Conservation (phyloP, 2,797 vertebrate species). For the Cryptoprocta ferox region DNA sequence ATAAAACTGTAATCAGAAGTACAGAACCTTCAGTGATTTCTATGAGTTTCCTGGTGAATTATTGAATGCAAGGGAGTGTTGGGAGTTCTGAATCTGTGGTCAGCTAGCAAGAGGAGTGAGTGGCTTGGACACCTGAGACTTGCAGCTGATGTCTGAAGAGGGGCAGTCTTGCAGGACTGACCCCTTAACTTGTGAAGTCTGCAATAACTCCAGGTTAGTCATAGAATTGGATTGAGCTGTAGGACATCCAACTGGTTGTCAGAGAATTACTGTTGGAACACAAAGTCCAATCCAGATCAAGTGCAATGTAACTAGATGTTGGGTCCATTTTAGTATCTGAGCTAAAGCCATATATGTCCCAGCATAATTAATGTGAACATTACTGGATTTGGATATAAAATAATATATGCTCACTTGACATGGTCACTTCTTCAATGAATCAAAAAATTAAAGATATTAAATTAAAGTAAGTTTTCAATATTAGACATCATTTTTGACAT, state of each 20-base stretch:
- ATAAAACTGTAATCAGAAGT: conserved; percentile 22
- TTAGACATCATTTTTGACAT: conserved; percentile 1
- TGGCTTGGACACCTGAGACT: not conserved
- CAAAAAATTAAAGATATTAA: conserved; percentile 20
- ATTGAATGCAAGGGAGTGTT: not conserved
- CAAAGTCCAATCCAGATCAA: not conserved
- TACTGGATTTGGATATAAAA: not conserved
- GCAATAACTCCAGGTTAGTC: not conserved
- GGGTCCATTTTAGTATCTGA: not conserved
- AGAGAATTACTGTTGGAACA: conserved; percentile 14
- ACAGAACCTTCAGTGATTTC: not conserved
- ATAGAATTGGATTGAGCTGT: not conserved
- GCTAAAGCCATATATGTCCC: not conserved
- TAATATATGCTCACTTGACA: not conserved
- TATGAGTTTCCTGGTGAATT: not conserved
- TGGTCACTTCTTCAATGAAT: conserved; percentile 22
- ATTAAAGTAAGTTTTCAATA: conserved; percentile 14
- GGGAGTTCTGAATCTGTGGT: not conserved
- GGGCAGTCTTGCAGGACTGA: not conserved
- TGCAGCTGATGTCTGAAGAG: not conserved
- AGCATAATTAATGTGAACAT: conserved; percentile 46
- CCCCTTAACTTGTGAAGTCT: not conserved
- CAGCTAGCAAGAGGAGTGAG: not conserved
- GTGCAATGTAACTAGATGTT: not conserved
- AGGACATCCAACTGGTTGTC: not conserved